Evolutionary conservation across 2,113 vertebrate species (phyloP), one percentile per base, ranked within the genome.

Genomic region (Menura novaehollandiae): DNA sequence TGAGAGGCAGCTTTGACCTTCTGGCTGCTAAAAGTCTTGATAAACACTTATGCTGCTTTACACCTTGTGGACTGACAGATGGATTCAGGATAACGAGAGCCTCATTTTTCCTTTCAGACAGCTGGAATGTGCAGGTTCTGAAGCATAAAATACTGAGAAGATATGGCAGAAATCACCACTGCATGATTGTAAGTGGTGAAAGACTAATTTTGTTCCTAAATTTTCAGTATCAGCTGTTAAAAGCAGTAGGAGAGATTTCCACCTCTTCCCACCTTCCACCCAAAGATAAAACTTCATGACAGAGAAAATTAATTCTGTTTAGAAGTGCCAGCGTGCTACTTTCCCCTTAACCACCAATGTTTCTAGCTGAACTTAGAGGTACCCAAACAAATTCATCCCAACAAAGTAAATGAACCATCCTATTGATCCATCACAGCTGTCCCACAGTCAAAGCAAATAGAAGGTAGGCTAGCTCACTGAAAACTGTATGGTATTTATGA

Each of bases 51-150:
- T 0, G 1, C 15, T 59, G 4, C n/a, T 88, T 79, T n/a, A 33
- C 32, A 52, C 44, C 20, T 52, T 3, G 2, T 26, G 47, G 15
- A 52, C 4, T 62, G 46, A 33, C 46, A 73, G 44, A 35, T 6
- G 39, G 55, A 53, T 53, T 77, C 28, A 44, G 37, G 43, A 27
- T 24, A 69, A 56, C 0, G 0, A 39, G 4, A 30, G 4, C 33
- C 37, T 74, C 8, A 2, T 43, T 79, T 12, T 88, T 67, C 3
- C 2, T 21, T 64, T 24, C 10, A 64, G 72, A 76, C 49, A 44
- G 32, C 16, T 73, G 51, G 41, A 94, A 64, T 9, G 22, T 68
- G 35, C 47, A 68, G 47, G n/a, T 41, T 74, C 6, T 33, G 41
- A 79, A 91, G 19, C 15, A 41, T 2, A 52, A 89, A 52, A 62